Percentiles rank a stretch among this genome's conserved stretches.
These are phyloP conservation scores for Sturmia bella DNA, from an alignment of 2,888 invertebrate genomes.

Conservation along the genomic window DNA sequence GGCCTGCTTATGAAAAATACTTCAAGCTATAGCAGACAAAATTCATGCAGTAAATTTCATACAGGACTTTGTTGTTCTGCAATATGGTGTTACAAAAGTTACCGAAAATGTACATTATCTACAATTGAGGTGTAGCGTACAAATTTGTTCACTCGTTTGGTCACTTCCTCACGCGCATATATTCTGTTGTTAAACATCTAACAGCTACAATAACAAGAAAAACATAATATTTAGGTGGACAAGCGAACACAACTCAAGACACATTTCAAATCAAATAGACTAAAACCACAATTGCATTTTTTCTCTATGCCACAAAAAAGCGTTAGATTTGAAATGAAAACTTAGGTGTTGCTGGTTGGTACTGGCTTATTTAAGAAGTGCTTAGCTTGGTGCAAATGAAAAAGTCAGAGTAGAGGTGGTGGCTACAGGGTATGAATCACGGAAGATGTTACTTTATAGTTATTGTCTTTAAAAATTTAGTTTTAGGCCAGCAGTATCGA, in stretches of 20 bases:
- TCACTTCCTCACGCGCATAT: conserved; percentile 37
- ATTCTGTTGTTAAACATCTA: conserved; percentile 41
- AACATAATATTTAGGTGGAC: conserved; percentile 56
- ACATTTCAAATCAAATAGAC: conserved; percentile 46
- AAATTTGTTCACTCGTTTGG: conserved; percentile 15
- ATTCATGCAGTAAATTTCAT: too few relatives aligned
- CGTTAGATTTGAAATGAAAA: conserved; percentile 40
- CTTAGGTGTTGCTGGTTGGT: conserved; percentile 34
- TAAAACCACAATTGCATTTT: conserved; percentile 33
- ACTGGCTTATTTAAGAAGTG: conserved; percentile 2
- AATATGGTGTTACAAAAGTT: neutral
- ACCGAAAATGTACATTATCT: neutral
- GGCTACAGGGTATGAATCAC: neutral
- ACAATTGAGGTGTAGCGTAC: neutral
- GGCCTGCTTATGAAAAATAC: too few relatives aligned
- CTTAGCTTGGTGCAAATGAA: conserved; percentile 1
- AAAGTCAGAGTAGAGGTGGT: conserved; percentile 25
- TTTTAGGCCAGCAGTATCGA: neutral
- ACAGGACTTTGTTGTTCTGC: too few relatives aligned
- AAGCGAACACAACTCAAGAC: conserved; percentile 48
- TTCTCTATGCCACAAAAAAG: conserved; percentile 24
- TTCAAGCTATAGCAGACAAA: too few relatives aligned
- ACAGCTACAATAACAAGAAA: conserved; percentile 49
- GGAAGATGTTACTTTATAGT: conserved; percentile 12
- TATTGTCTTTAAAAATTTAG: neutral